These are phyloP conservation scores for Nomada flava DNA, from an alignment of 2,888 invertebrate species.

Conservation along the genomic window DNA sequence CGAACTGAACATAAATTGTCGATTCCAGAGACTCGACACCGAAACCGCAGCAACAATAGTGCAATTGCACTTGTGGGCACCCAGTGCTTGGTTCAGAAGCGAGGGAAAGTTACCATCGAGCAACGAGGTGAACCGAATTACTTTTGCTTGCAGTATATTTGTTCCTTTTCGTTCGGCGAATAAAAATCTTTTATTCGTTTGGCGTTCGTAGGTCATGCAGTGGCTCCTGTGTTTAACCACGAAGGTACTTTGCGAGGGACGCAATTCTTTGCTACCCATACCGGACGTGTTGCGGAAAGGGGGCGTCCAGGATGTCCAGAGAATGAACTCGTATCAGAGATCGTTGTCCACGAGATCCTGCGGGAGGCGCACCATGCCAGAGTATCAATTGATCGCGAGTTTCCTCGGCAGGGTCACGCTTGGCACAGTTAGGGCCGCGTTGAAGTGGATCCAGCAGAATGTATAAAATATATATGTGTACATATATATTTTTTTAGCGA, in stretches of 20 bases:
- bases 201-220: constrained; percentile 87
- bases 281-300: constrained; percentile 32
- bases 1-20: too few relatives aligned
- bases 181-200: background rate
- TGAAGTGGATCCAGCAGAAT: constrained; percentile 88
- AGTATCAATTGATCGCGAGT: constrained; percentile 90
- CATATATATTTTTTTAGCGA: constrained; percentile 2
- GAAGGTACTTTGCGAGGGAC: constrained; percentile 89
- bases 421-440: constrained; percentile 86
- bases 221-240: constrained; percentile 91
- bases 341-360: constrained; percentile 76
- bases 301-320: background rate
- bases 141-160: constrained; percentile 79
- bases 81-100: constrained; percentile 88
- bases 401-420: constrained; percentile 88
- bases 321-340: constrained; percentile 60
- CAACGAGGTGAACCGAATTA: constrained; percentile 84
- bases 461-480: constrained; percentile 22
- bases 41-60: constrained; percentile 91
- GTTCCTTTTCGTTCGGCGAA: background rate
- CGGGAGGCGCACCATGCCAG: constrained; percentile 88
- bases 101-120: constrained; percentile 86
- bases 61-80: constrained; percentile 91
- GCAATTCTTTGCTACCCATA: constrained; percentile 70
- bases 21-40: constrained; percentile 86